These are phyloP conservation scores for Zootoca vivipara DNA, from an alignment of 2,113 vertebrate genomes.

Conservation along the genomic window DNA sequence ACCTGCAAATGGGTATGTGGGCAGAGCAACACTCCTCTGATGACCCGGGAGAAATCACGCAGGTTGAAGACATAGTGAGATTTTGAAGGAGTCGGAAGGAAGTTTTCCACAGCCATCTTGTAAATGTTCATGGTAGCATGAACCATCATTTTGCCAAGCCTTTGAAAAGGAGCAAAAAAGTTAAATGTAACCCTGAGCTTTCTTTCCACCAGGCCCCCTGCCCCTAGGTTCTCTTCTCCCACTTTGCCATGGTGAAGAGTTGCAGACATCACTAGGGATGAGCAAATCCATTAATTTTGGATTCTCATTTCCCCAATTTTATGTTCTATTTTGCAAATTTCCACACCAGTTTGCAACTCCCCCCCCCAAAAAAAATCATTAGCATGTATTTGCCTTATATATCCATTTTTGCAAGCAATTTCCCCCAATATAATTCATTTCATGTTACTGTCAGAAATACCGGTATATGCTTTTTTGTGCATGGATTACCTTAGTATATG, in stretches of 20 bases:
- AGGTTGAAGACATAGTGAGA: conserved; percentile 96
- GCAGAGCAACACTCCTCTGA: conserved; percentile 88
- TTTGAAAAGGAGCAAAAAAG: conserved; percentile 59
- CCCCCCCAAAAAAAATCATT: no score
- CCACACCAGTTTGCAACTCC: neutral
- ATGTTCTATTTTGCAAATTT: neutral
- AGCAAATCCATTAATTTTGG: neutral
- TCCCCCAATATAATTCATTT: neutral
- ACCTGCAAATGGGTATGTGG: conserved; percentile 90
- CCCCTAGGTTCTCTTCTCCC: no score
- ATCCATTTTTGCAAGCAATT: neutral
- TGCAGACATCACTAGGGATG: neutral
- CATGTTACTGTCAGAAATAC: neutral
- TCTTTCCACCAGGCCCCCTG: neutral
- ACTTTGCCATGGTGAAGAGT: no score
- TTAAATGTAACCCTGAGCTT: neutral
- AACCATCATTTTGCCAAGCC: conserved; percentile 87
- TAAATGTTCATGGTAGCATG: conserved; percentile 89
- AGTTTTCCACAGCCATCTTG: conserved; percentile 83
- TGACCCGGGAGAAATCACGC: conserved; percentile 89
- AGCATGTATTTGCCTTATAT: no score
- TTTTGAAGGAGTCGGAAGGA: conserved; percentile 93
- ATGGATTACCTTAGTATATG: no score
- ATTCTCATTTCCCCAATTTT: neutral
- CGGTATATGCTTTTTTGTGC: neutral